phyloP scores from a whole-genome alignment of 2,113 vertebrate species.

The Paradoxurus hermaphroditus region DNA sequence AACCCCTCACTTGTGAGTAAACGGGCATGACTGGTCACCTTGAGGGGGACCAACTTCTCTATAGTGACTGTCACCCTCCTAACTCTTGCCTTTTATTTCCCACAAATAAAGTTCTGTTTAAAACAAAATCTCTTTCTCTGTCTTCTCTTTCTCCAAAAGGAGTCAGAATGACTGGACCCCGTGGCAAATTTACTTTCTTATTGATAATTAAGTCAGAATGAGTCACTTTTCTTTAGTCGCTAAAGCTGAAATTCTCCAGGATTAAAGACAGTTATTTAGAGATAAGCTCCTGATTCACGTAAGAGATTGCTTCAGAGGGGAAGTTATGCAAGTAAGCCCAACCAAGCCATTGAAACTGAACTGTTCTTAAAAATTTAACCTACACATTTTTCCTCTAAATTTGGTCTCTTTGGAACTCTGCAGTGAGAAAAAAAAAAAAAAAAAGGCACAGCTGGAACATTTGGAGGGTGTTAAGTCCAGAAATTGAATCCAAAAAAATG shows the following conservation, averaged over 20 bases:
- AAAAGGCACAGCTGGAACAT: constrained; percentile 57
- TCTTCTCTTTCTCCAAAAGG: not conserved
- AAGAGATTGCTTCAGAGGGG: not conserved
- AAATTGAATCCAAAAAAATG: constrained; percentile 50
- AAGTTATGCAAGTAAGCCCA: constrained; percentile 65
- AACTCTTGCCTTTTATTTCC: not conserved
- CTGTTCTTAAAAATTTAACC: constrained; percentile 31
- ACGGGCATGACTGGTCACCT: not conserved
- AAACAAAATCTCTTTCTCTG: not conserved
- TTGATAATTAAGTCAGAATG: not conserved
- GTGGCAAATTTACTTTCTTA: not conserved
- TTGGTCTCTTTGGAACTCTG: constrained; percentile 42
- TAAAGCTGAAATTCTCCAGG: constrained; percentile 4
- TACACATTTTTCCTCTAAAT: constrained; percentile 37
- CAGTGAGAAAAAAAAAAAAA: not conserved
- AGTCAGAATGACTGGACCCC: not conserved
- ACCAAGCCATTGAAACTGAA: not conserved
- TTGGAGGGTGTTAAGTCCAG: constrained; percentile 70
- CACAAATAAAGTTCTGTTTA: not conserved
- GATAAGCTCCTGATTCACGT: not conserved
- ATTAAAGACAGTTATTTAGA: not conserved
- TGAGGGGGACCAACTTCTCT: not conserved
- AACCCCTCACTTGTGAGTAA: not conserved
- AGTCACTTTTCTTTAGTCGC: constrained; percentile 33
- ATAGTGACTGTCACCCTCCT: not conserved